Conservation (phyloP, 1,140 invertebrate genomes). For the Prorops nasuta region DNA sequence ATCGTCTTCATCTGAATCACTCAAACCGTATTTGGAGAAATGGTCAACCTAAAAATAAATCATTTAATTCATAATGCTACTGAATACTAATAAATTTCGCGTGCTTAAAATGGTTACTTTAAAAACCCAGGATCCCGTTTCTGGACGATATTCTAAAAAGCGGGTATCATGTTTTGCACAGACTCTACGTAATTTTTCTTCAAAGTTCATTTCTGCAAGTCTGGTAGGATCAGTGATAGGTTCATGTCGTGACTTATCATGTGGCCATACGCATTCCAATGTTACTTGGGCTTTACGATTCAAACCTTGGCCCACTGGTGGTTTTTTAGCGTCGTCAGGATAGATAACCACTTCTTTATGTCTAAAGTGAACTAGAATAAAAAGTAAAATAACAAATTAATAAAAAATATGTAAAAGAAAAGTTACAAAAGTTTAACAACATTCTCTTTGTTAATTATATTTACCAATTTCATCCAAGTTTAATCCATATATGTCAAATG, state of each 20-base stretch:
- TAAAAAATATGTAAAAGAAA: constrained; percentile 5
- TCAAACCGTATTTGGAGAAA: constrained; percentile 94
- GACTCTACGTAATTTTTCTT: constrained; percentile 79
- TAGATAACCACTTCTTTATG: constrained; percentile 77
- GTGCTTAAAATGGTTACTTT: constrained; percentile 66
- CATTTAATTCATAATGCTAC: not conserved
- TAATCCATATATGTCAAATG: constrained; percentile 83
- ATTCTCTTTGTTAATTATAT: not conserved
- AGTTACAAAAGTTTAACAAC: not conserved
- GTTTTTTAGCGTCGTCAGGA: constrained; percentile 67
- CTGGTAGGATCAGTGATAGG: constrained; percentile 80
- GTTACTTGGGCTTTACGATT: constrained; percentile 92
- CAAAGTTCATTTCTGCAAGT: constrained; percentile 81
- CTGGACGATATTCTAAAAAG: constrained; percentile 92
- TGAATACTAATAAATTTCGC: constrained; percentile 7
- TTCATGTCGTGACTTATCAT: constrained; percentile 78
- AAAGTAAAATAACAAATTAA: constrained; percentile 12
- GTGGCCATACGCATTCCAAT: constrained; percentile 91
- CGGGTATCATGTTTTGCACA: constrained; percentile 83
- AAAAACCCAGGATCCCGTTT: constrained; percentile 95
- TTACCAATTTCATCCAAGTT: constrained; percentile 85
- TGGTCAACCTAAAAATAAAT: constrained; percentile 74
- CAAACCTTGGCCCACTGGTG: constrained; percentile 76
- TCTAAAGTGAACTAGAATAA: constrained; percentile 67
- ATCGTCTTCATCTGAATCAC: constrained; percentile 86